A percentile compares a stretch with the other conserved stretches of the same genome.
These are phyloP conservation scores for Nesidiocoris tenuis DNA, from an alignment of 2,888 invertebrate species.

Conservation along the genomic window DNA sequence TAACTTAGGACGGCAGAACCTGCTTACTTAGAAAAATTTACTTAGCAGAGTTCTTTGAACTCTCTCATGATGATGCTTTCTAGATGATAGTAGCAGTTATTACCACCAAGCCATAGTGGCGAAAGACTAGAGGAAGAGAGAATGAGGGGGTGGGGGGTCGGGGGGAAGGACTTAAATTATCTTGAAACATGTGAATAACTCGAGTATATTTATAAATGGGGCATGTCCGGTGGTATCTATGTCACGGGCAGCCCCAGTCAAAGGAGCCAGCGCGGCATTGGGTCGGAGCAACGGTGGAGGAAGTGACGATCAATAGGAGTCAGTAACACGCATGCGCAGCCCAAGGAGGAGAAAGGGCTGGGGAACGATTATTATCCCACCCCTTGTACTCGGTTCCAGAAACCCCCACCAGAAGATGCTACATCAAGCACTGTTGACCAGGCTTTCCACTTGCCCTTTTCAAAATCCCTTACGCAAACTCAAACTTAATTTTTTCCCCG, in stretches of 20 bases:
- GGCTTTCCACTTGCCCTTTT: neutral
- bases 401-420: too few relatives aligned
- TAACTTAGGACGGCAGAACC: too few relatives aligned
- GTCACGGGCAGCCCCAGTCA: neutral
- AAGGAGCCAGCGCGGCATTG: neutral
- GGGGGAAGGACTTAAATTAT: too few relatives aligned
- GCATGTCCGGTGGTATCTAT: neutral
- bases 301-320: neutral
- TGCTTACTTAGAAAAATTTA: too few relatives aligned
- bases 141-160: too few relatives aligned
- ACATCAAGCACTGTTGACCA: neutral
- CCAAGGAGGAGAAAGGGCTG: neutral
- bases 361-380: neutral
- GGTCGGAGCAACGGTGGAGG: neutral
- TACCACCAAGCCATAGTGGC: too few relatives aligned
- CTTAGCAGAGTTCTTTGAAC: too few relatives aligned
- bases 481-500: too few relatives aligned
- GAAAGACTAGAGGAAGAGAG: too few relatives aligned
- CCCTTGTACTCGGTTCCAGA: neutral
- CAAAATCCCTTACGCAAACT: neutral
- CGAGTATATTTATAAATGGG: neutral
- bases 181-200: neutral
- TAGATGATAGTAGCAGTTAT: too few relatives aligned
- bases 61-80: too few relatives aligned
- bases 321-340: neutral